Base-by-base conservation (phyloP, 2,113 vertebrate genomes). In the Telmatochromis bifrenatus region DNA sequence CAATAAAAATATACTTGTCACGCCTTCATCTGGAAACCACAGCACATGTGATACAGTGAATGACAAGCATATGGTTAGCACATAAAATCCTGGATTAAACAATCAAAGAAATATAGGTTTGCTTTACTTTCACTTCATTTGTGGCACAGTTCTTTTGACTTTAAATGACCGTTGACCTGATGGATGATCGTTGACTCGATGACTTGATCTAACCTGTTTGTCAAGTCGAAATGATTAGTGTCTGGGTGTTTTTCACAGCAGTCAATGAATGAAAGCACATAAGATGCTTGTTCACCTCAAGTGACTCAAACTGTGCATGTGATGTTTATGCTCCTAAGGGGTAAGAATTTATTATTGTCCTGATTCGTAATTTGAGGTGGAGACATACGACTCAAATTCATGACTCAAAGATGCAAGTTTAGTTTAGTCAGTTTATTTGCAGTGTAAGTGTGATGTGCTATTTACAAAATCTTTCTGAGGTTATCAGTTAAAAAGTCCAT, bases 361-460 rank as follows among this genome's bases (percentile, higher is more conserved):
- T n/a, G n/a, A n/a, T n/a, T n/a, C n/a, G n/a, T n/a, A n/a, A n/a
- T n/a, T n/a, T n/a, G n/a, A n/a, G n/a, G n/a, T n/a, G n/a, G n/a
- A n/a, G n/a, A n/a, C n/a, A n/a, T n/a, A n/a, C n/a, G 60, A 65
- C 17, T 65, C 58, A 62, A 62, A 35, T 62, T n/a, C 0, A 62
- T 1, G 58, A 62, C 58, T 62, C 1, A 35, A 62, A 62, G 58
- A 62, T 62, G 31, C 0, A n/a, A 62, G 9, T 35, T 62, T n/a
- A 62, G 31, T n/a, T 62, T 62, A 62, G 31, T 62, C 31, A 2
- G 31, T 2, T 3, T n/a, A 62, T 1, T 62, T 65, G 0, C 17
- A 35, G 9, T 35, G 17, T 0, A 62, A 3, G 17, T 12, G 31
- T 0, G 4, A 65, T 35, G 2, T 65, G 60, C 31, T 37, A 65